These are phyloP conservation scores for Acronicta psi DNA, from an alignment of 2,888 invertebrate species.

Conservation along the genomic window DNA sequence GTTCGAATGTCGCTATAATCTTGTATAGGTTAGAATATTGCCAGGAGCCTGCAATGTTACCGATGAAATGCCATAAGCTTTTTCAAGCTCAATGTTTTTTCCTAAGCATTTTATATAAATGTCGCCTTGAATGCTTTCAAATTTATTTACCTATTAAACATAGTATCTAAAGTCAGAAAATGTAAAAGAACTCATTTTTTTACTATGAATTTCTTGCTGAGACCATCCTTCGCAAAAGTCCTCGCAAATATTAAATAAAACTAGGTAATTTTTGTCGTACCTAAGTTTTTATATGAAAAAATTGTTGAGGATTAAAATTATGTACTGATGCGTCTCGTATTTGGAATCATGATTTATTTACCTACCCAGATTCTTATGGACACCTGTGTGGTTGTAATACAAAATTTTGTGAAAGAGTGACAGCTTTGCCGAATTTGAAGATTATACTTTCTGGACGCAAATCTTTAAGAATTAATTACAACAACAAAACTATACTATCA, in stretches of 20 bases:
- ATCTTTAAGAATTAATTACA: conserved; percentile 6
- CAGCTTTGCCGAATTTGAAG: conserved; percentile 31
- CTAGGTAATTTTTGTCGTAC: conserved; percentile 30
- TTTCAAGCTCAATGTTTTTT: conserved; percentile 51
- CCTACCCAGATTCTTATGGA: conserved; percentile 44
- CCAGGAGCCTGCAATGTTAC: conserved; percentile 52
- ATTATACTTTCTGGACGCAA: conserved; percentile 5
- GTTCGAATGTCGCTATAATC: conserved; percentile 47
- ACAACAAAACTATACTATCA: conserved; percentile 12
- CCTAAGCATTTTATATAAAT: conserved; percentile 50
- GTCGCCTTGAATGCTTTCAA: conserved; percentile 57
- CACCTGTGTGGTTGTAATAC: conserved; percentile 13
- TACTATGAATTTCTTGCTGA: conserved; percentile 27
- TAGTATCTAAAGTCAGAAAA: conserved; percentile 25
- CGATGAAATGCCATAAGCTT: conserved; percentile 56
- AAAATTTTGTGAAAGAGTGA: conserved; percentile 7
- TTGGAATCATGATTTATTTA: conserved; percentile 5
- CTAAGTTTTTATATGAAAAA: conserved; percentile 13
- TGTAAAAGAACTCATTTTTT: conserved; percentile 22
- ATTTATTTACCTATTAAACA: conserved; percentile 48
- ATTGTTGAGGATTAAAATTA: conserved; percentile 24
- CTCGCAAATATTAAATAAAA: conserved; percentile 28
- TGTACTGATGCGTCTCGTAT: conserved; percentile 20
- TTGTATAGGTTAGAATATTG: conserved; percentile 35
- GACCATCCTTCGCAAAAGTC: conserved; percentile 18